Conservation (phyloP, 92 coral and sea anemone genomes). For the Porites evermanni region DNA sequence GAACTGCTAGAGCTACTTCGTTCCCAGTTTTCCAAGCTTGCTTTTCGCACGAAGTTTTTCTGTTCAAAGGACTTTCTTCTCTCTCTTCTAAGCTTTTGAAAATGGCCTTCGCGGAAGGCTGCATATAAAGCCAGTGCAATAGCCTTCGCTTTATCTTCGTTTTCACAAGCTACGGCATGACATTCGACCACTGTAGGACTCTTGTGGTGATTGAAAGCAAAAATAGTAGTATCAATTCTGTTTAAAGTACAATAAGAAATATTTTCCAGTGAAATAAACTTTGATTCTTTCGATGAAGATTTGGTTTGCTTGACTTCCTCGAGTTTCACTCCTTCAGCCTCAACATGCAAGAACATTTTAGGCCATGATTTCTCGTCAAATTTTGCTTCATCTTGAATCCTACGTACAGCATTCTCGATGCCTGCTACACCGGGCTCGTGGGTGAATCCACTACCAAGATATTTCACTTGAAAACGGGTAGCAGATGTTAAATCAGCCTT, state of each 20-base stretch:
- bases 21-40: slow-evolving; percentile 29
- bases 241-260: slow-evolving; percentile 87
- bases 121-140: slow-evolving; percentile 89
- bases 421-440: slow-evolving; percentile 83
- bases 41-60: slow-evolving; percentile 9
- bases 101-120: slow-evolving; percentile 92
- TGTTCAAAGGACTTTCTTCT: slow-evolving; percentile 65
- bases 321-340: slow-evolving; percentile 77
- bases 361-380: slow-evolving; percentile 77
- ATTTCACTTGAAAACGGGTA: slow-evolving; percentile 82
- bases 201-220: slow-evolving; percentile 96
- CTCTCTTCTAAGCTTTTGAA: slow-evolving; percentile 83
- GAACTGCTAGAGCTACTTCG: not conserved
- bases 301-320: slow-evolving; percentile 47
- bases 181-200: slow-evolving; percentile 87
- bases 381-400: slow-evolving; percentile 72
- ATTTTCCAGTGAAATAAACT: slow-evolving; percentile 73
- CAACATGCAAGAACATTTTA: slow-evolving; percentile 78
- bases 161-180: slow-evolving; percentile 87
- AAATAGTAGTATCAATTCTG: slow-evolving; percentile 69
- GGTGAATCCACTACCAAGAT: slow-evolving; percentile 77
- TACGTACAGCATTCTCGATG: slow-evolving; percentile 80
- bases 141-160: slow-evolving; percentile 80
- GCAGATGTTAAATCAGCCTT: slow-evolving; percentile 70
- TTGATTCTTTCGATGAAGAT: slow-evolving; percentile 42